Conservation (phyloP, 2,113 vertebrate genomes). For the Mesitornis unicolor region DNA sequence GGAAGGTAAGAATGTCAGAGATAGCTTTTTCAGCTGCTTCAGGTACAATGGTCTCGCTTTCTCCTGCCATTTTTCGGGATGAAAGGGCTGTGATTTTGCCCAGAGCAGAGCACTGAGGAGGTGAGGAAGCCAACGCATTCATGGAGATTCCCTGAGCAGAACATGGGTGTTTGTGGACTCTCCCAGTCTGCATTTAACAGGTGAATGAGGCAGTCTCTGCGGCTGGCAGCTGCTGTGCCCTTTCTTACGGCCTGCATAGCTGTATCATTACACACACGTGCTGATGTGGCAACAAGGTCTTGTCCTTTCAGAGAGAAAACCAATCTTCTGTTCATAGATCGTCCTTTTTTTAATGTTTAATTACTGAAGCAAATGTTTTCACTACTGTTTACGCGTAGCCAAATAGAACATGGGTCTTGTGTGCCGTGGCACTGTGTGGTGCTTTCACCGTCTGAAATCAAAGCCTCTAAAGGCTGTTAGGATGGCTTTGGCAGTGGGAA, state of each 20-base stretch:
- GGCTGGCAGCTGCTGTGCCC: background rate
- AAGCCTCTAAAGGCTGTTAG: background rate
- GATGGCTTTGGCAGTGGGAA: background rate
- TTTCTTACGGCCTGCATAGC: background rate
- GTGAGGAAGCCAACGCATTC: background rate
- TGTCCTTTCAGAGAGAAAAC: background rate
- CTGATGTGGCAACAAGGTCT: background rate
- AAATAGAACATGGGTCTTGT: background rate
- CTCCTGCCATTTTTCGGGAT: background rate
- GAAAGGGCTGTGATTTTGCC: background rate
- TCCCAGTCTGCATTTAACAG: background rate
- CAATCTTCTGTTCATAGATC: background rate
- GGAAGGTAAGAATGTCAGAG: slow-evolving; percentile 72
- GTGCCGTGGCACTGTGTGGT: background rate
- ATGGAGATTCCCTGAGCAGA: background rate
- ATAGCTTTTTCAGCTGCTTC: background rate
- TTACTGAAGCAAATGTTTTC: background rate
- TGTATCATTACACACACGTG: background rate
- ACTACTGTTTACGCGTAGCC: background rate
- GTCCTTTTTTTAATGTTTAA: background rate
- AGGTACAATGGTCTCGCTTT: background rate
- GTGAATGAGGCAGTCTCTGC: background rate
- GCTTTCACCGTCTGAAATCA: background rate
- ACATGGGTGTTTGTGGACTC: background rate
- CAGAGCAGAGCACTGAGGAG: background rate